A percentile compares a stretch with the other conserved stretches of the same genome.
phyloP scores from a whole-genome alignment of 2,888 invertebrate genomes.

The Eupelmus urozonus region DNA sequence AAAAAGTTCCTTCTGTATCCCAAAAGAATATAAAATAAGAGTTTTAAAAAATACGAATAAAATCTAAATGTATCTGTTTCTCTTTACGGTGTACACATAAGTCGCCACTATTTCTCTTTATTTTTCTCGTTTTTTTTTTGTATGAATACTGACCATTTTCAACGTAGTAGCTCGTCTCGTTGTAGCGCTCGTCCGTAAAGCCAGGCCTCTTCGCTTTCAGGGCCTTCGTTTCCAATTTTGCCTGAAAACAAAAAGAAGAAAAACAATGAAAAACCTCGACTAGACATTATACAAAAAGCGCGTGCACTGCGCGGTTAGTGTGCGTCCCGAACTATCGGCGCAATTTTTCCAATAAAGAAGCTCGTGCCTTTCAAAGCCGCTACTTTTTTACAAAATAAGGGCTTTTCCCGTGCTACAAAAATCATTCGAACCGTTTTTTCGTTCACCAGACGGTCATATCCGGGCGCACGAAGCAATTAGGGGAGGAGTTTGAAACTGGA shows the following conservation, averaged over 20 bases:
- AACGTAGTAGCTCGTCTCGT: constrained; percentile 96
- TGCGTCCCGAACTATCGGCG: neutral
- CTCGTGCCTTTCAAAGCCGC: neutral
- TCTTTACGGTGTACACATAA: no score
- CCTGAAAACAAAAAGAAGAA: constrained; percentile 82
- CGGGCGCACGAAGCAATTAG: neutral
- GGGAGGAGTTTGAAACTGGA: neutral
- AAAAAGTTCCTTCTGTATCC: no score
- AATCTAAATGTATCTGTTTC: no score
- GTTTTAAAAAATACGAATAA: no score
- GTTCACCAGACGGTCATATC: neutral
- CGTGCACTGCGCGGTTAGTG: neutral
- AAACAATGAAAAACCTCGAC: neutral
- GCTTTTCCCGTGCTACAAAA: neutral
- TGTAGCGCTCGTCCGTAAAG: constrained; percentile 94
- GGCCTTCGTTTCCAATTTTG: constrained; percentile 94
- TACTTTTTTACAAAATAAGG: no score
- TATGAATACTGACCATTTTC: constrained; percentile 92
- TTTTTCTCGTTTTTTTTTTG: no score
- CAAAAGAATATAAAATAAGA: no score
- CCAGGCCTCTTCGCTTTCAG: constrained; percentile 94
- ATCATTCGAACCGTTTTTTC: neutral
- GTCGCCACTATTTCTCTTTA: no score
- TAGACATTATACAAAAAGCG: neutral
- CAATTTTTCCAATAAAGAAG: neutral